Percentiles rank a stretch among this genome's conserved stretches.
Conservation (phyloP, 2,888 invertebrate genomes). For the Sarcophaga caerulescens region DNA sequence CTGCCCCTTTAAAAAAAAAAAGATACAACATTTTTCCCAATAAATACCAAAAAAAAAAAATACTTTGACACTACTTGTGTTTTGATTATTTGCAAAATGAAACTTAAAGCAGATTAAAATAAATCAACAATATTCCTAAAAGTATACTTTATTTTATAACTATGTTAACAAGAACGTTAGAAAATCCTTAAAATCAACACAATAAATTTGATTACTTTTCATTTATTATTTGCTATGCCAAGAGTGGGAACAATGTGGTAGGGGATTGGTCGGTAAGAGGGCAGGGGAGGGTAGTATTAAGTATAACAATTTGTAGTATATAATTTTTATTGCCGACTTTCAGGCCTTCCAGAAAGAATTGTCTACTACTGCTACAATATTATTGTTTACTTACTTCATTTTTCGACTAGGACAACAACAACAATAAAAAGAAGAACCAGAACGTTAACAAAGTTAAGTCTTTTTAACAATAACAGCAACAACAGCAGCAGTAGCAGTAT, state of each 20-base stretch:
- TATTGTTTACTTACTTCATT: slow-evolving; percentile 54
- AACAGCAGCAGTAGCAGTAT: not conserved
- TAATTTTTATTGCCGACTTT: slow-evolving; percentile 62
- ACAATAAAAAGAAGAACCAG: not conserved
- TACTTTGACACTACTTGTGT: not conserved
- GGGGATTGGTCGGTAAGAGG: not conserved
- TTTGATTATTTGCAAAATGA: slow-evolving; percentile 18
- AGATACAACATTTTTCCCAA: not conserved
- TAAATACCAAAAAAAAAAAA: not conserved
- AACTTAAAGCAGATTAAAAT: slow-evolving; percentile 33
- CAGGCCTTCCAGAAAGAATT: slow-evolving; percentile 41
- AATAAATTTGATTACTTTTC: slow-evolving; percentile 51
- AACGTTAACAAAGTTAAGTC: slow-evolving; percentile 22
- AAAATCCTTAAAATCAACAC: slow-evolving; percentile 38
- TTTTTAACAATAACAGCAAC: not conserved
- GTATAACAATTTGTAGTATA: slow-evolving; percentile 30
- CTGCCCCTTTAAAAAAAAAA: not conserved
- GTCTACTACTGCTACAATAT: slow-evolving; percentile 31
- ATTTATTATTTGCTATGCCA: slow-evolving; percentile 2
- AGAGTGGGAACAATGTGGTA: not conserved
- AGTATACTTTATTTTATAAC: slow-evolving; percentile 49
- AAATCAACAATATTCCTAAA: slow-evolving; percentile 44
- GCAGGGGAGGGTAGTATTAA: too few relatives aligned
- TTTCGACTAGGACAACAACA: slow-evolving; percentile 2
- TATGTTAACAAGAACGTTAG: not conserved